Evolutionary conservation across 2,888 invertebrate species (phyloP), one percentile per base, ranked within the genome.

Genomic region (Blastobasis adustella): DNA sequence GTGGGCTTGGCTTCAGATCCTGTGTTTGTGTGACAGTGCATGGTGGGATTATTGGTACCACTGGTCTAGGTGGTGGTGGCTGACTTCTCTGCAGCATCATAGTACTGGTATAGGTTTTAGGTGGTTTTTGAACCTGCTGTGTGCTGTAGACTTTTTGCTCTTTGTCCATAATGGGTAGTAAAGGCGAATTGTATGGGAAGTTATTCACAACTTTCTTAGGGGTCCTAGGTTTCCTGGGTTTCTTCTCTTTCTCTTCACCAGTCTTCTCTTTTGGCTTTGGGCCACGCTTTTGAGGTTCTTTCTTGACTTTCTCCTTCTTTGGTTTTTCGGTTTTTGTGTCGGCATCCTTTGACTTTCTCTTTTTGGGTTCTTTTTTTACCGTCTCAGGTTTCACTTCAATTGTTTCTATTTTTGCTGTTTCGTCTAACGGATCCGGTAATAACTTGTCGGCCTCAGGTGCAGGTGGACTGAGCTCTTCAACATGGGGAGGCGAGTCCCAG

Each of bases 401-500:
- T 40, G 45, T 37, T 41, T 8, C n/a, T n/a, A n/a, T 37, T 8
- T 45, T 10, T 23, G 44, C 43, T 55, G 51, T 50, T 56, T 47
- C 10, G 42, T 52, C 37, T 56, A 42, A 52, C 9, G 70, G 59
- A 37, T 64, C 68, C 4, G 68, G 65, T 6, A 10, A 10, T 38
- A 9, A 6, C n/a, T 23, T 45, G 43, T 67, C 63, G 5, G 65
- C 68, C 6, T 63, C 57, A 43, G 63, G 62, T 48, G 51, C 36
- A 36, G 48, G 6, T 40, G 51, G 54, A 48, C 46, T 57, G 4
- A 51, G 51, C 41, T 71, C 73, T 40, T 72, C 68, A 5, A 58
- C 59, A 51, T 82, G 80, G 3, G 81, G 79, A 5, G 81, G 82
- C 0, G 86, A 81, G 1, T 85, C 80, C 81, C 83, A 87, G 51